Percentiles rank a stretch among this genome's conserved stretches.
Conservation (phyloP, 1,140 invertebrate species). For the Paralvinella palmiformis region DNA sequence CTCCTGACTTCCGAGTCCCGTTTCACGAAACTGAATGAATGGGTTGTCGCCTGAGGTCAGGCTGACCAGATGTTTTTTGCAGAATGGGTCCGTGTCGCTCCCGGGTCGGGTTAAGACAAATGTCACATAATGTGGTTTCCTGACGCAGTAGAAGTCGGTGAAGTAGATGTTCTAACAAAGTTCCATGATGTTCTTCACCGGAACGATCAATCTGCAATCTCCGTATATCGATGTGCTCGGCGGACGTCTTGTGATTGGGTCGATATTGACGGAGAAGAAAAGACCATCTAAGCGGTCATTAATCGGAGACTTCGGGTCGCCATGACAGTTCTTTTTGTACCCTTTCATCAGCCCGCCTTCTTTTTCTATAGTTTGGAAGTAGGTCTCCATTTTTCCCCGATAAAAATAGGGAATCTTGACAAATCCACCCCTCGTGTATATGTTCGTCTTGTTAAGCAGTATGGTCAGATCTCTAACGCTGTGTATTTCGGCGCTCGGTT, state of each 20-base stretch:
- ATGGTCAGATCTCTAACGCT: too few species aligned
- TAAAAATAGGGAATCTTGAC: too few species aligned
- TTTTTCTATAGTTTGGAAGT: neutral
- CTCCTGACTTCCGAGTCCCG: neutral
- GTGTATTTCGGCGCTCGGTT: too few species aligned
- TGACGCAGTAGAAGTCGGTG: conserved; percentile 17
- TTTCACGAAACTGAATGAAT: neutral
- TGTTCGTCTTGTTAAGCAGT: too few species aligned
- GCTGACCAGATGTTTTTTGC: neutral
- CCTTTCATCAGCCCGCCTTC: neutral
- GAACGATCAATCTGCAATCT: neutral
- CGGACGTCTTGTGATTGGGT: neutral
- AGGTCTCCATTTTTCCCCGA: neutral
- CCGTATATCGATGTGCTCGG: conserved; percentile 6
- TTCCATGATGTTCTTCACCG: conserved; percentile 1
- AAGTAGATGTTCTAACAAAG: conserved; percentile 6
- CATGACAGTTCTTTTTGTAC: neutral
- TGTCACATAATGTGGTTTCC: conserved; percentile 13
- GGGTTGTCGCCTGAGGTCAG: conserved; percentile 3
- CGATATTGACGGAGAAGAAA: neutral
- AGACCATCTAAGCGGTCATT: neutral
- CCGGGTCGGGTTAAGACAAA: conserved; percentile 9
- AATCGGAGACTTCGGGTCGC: neutral
- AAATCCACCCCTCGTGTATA: too few species aligned
- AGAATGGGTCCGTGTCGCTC: conserved; percentile 8